Evolutionary conservation across 2,797 vertebrate genomes (phyloP).

Genomic region (Pipistrellus pipistrellus): DNA sequence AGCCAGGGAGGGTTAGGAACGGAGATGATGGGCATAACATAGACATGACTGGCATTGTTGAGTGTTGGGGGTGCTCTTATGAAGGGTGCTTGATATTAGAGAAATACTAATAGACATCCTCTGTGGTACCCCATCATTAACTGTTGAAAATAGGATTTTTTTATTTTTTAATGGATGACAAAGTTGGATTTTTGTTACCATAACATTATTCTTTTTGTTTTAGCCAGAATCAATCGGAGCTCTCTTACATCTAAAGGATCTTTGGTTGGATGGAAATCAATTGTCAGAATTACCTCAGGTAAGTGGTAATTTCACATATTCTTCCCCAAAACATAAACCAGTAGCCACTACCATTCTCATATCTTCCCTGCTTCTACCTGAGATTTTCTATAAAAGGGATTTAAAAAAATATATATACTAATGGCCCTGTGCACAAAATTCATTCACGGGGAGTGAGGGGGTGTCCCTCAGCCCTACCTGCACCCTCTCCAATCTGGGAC

Average conservation of each 20-base stretch:
- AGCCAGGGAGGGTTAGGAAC: not conserved
- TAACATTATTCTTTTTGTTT: conserved; percentile 80
- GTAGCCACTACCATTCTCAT: no score
- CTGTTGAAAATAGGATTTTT: not conserved
- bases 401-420: not conserved
- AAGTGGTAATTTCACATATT: conserved; percentile 77
- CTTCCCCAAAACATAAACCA: not conserved
- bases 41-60: not conserved
- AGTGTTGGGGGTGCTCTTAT: not conserved
- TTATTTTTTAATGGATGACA: not conserved
- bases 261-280: conserved; percentile 99
- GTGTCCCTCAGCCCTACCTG: no score
- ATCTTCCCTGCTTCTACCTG: not conserved
- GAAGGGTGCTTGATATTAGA: not conserved
- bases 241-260: conserved; percentile 96
- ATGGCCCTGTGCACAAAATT: no score
- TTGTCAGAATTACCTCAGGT: conserved; percentile 96
- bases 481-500: no score
- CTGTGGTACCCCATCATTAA: not conserved
- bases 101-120: not conserved
- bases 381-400: not conserved
- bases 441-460: no score
- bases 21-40: not conserved
- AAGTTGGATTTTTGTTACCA: not conserved
- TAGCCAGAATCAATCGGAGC: conserved; percentile 97